phyloP scores from a whole-genome alignment of 2,888 invertebrate genomes.

The Agonopterix subpropinquella region DNA sequence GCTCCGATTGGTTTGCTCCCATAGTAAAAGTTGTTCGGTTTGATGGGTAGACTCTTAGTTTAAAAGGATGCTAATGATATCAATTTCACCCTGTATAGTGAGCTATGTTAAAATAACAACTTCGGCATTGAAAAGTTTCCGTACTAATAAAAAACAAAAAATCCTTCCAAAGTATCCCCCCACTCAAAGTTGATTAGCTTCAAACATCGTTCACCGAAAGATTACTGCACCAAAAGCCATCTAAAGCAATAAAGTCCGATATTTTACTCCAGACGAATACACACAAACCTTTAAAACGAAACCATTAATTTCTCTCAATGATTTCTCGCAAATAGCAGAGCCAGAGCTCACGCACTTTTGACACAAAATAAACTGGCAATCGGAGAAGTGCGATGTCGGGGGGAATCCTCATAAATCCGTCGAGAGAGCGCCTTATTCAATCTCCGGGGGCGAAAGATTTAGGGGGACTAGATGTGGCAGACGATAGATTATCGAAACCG shows the following conservation, averaged over 20 bases:
- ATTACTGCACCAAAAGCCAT: background rate
- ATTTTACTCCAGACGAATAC: background rate
- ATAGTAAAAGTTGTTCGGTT: too few relatives aligned
- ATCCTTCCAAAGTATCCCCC: background rate
- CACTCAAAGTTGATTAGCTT: background rate
- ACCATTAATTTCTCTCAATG: background rate
- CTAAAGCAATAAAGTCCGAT: background rate
- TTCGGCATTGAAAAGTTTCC: too few relatives aligned
- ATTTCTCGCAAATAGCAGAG: background rate
- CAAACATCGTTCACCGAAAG: background rate
- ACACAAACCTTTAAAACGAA: background rate
- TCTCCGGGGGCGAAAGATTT: slow-evolving; percentile 43
- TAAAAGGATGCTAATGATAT: too few relatives aligned
- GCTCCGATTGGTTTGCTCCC: too few relatives aligned
- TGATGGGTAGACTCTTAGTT: too few relatives aligned
- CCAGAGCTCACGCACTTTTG: slow-evolving; percentile 50
- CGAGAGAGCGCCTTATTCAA: slow-evolving; percentile 64
- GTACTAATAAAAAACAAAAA: background rate
- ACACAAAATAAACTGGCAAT: slow-evolving; percentile 69
- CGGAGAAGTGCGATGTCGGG: slow-evolving; percentile 59
- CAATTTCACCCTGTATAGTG: too few relatives aligned
- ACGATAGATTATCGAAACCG: background rate
- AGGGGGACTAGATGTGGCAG: background rate
- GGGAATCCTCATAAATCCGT: slow-evolving; percentile 70
- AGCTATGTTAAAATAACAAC: too few relatives aligned